These are phyloP conservation scores for Crax fasciolata DNA, from an alignment of 2,797 vertebrate species.

Conservation along the genomic window DNA sequence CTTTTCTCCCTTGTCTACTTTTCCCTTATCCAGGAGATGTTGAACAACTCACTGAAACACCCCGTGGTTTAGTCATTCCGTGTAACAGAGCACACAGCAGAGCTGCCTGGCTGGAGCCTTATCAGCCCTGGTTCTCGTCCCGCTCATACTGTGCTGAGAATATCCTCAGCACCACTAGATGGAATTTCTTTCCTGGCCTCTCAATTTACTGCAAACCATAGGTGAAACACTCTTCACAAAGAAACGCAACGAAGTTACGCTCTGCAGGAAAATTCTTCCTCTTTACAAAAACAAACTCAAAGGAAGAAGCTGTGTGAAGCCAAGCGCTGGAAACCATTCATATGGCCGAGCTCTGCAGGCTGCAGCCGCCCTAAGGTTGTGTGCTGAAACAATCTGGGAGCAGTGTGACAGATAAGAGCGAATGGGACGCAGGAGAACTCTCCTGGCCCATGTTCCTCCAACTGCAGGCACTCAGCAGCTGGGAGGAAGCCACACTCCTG, in stretches of 20 bases:
- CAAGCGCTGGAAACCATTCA: background rate
- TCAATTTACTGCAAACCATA: background rate
- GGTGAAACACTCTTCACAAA: background rate
- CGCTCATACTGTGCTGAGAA: background rate
- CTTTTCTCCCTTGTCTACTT: background rate
- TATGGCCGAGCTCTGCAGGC: background rate
- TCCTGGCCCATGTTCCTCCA: background rate
- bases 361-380: background rate
- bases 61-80: background rate
- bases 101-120: background rate
- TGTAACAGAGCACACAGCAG: background rate
- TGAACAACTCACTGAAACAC: background rate
- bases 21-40: background rate
- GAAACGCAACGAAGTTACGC: background rate
- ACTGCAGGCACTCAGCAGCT: background rate
- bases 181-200: background rate
- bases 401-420: constrained; percentile 5
- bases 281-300: background rate
- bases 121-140: background rate
- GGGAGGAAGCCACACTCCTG: constrained; percentile 14
- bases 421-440: background rate
- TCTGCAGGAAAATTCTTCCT: background rate
- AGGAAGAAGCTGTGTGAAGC: background rate
- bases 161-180: background rate
- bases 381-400: background rate